Evolutionary conservation across 2,888 invertebrate genomes (phyloP).

Genomic region (Quadroppia sp.): DNA sequence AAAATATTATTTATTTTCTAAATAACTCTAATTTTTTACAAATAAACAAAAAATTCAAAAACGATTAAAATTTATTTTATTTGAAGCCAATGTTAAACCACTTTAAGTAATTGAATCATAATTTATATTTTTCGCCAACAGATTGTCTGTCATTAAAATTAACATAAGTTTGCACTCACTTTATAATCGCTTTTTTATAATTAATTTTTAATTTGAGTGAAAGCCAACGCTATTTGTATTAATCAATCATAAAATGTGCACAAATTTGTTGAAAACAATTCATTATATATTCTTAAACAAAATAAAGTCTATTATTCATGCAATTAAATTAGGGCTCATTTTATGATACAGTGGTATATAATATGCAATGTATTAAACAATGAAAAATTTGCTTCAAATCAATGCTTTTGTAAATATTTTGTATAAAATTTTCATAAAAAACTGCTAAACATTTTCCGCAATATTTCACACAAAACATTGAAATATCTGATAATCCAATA

Average conservation of each 20-base stretch:
- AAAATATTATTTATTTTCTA: too few species aligned
- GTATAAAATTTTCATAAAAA: too few species aligned
- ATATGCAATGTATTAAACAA: too few species aligned
- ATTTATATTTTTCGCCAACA: not conserved
- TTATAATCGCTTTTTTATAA: not conserved
- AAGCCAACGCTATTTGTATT: not conserved
- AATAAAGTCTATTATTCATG: not conserved
- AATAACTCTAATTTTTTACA: not conserved
- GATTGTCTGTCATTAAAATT: not conserved
- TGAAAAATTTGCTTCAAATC: too few species aligned
- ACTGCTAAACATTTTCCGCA: too few species aligned
- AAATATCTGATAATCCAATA: not conserved
- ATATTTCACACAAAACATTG: not conserved
- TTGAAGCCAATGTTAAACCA: not conserved
- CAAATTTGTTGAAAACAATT: not conserved
- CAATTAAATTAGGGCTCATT: not conserved
- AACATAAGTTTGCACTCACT: not conserved
- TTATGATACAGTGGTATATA: too few species aligned
- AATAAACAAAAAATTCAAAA: not conserved
- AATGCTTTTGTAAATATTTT: too few species aligned
- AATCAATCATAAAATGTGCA: not conserved
- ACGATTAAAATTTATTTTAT: not conserved
- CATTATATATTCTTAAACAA: not conserved
- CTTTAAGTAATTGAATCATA: conserved; percentile 4
- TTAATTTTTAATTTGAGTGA: not conserved